Percentiles rank a stretch among this genome's conserved stretches.
phyloP scores from a whole-genome alignment of 2,797 vertebrate genomes.

The Myotis pilosus region DNA sequence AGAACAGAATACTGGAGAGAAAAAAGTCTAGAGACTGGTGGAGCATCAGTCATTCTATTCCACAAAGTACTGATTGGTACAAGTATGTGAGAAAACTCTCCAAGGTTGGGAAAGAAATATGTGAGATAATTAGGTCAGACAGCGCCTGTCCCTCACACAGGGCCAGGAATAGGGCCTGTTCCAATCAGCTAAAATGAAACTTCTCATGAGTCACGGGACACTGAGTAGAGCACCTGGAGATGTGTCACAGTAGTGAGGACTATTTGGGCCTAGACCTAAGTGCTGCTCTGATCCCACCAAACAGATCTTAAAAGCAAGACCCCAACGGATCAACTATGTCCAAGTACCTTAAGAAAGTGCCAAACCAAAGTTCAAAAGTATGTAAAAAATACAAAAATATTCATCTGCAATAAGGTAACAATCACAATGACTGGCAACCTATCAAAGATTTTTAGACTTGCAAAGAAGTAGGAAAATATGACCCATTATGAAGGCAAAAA shows the following conservation, averaged over 20 bases:
- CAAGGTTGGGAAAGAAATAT: background rate
- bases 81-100: background rate
- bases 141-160: background rate
- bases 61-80: background rate
- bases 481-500: background rate
- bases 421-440: background rate
- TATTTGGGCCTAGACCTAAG: background rate
- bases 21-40: background rate
- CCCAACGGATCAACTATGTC: background rate
- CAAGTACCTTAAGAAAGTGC: background rate
- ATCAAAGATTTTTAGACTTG: background rate
- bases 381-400: background rate
- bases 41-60: background rate
- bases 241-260: background rate
- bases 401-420: background rate
- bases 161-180: background rate
- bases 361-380: background rate
- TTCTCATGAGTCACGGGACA: background rate
- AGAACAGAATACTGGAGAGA: background rate
- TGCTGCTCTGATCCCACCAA: background rate
- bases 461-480: background rate
- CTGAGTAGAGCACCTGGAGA: background rate
- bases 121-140: background rate
- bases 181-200: background rate
- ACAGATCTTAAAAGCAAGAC: background rate